Evolutionary conservation across 2,888 invertebrate genomes (phyloP).

Genomic region (Emmelina monodactyla): DNA sequence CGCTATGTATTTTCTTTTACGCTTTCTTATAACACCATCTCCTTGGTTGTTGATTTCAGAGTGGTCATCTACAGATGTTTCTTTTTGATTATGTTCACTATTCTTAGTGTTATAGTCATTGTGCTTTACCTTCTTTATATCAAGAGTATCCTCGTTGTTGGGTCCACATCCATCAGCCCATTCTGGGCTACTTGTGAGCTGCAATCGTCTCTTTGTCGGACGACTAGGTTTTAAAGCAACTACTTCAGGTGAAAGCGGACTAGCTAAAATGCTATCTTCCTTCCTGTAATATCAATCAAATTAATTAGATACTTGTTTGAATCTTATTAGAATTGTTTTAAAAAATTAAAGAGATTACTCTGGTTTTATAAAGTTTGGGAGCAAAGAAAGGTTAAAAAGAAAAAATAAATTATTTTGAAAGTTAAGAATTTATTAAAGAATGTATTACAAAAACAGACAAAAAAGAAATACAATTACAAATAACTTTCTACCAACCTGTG

Average conservation of each 20-base stretch:
- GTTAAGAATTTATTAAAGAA: conserved; percentile 5
- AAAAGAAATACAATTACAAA: neutral
- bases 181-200: conserved; percentile 40
- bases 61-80: conserved; percentile 21
- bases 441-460: neutral
- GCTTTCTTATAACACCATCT: conserved; percentile 28
- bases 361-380: conserved; percentile 1
- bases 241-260: conserved; percentile 40
- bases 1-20: conserved; percentile 32
- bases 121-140: conserved; percentile 26
- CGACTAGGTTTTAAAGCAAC: conserved; percentile 22
- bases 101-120: conserved; percentile 14
- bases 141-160: conserved; percentile 22
- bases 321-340: conserved; percentile 11
- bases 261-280: conserved; percentile 28
- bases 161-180: conserved; percentile 50
- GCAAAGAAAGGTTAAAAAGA: conserved; percentile 5
- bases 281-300: conserved; percentile 47
- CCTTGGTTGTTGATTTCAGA: conserved; percentile 35
- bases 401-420: conserved; percentile 12
- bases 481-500: conserved; percentile 34
- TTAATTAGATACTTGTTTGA: too few relatives aligned
- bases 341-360: conserved; percentile 8
- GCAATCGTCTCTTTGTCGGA: conserved; percentile 29
- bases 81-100: conserved; percentile 25